phyloP scores from a whole-genome alignment of 2,888 invertebrate genomes.

The Temnothorax unifasciatus region DNA sequence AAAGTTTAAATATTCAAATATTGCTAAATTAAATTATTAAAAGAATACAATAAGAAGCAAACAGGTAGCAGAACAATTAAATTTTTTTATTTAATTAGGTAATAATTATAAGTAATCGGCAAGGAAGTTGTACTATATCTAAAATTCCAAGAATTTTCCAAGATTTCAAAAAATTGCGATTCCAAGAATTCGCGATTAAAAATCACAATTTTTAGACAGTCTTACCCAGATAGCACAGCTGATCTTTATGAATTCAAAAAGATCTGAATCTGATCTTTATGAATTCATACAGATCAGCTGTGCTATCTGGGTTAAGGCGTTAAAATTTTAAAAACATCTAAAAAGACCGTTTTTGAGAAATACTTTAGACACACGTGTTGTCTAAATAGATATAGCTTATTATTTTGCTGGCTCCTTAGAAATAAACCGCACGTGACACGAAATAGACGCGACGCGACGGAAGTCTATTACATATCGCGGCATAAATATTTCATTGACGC shows the following conservation, averaged over 20 bases:
- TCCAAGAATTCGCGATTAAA: not conserved
- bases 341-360: not conserved
- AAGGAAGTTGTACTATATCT: too few species aligned
- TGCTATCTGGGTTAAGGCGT: too few species aligned
- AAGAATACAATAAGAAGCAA: too few species aligned
- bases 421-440: constrained; percentile 9
- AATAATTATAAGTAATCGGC: too few species aligned
- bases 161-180: not conserved
- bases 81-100: too few species aligned
- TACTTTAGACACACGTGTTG: not conserved
- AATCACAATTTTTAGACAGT: not conserved
- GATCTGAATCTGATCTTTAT: too few species aligned
- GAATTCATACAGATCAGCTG: too few species aligned
- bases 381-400: constrained; percentile 1
- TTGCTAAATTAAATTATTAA: too few species aligned
- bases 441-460: constrained; percentile 30
- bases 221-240: too few species aligned
- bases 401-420: constrained; percentile 15
- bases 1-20: too few species aligned
- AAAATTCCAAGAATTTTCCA: not conserved
- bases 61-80: too few species aligned
- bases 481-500: constrained; percentile 39
- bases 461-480: constrained; percentile 7
- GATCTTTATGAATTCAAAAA: too few species aligned
- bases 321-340: not conserved